Base-by-base conservation (phyloP, 2,113 vertebrate genomes). In the Hippotragus niger region DNA sequence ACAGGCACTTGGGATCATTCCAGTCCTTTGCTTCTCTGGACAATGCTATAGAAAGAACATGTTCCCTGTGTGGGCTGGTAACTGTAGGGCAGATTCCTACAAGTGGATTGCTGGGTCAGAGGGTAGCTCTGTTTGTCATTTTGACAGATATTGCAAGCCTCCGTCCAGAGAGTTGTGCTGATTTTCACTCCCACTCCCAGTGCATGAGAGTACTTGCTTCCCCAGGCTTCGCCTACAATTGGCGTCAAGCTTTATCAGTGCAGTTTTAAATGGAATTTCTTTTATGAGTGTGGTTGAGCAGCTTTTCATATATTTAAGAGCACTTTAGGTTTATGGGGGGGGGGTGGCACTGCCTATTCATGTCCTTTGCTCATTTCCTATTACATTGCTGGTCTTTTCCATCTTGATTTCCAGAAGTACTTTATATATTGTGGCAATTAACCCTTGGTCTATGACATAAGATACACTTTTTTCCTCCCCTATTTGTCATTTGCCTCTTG, bases 371-470 rank as follows among this genome's bases (percentile, higher is more conserved):
- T 2, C 57, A 64, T 74, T 64, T 64, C 88, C 76, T 93, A 52
- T 78, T 71, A 89, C 40, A 5, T 21, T 50, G 0, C 64, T 85
- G 29, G 17, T 76, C 43, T 97, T 62, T 90, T 80, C 9, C 64
- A 78, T 67, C 31, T 88, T 45, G 53, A 81, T 88, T 94, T 98
- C 93, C 94, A 74, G 50, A 96, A 78, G 12, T 25, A 83, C 33
- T 91, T 92, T 67, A 15, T 84, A n/a, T 87, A 84, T 40, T 88
- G 78, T 15, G 45, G 78, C 45, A 29, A 50, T 94, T 45, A 87
- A 57, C 33, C 15, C 19, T 85, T 58, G 16, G 55, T 62, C 80
- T 74, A 29, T 82, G 12, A 71, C 33, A 29, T 50, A 40, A 84
- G 47, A 67, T 45, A 76, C 40, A 78, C 6, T 40, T 55, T 88